phyloP scores from a whole-genome alignment of 2,888 invertebrate genomes.

The Subacronicta megacephala region DNA sequence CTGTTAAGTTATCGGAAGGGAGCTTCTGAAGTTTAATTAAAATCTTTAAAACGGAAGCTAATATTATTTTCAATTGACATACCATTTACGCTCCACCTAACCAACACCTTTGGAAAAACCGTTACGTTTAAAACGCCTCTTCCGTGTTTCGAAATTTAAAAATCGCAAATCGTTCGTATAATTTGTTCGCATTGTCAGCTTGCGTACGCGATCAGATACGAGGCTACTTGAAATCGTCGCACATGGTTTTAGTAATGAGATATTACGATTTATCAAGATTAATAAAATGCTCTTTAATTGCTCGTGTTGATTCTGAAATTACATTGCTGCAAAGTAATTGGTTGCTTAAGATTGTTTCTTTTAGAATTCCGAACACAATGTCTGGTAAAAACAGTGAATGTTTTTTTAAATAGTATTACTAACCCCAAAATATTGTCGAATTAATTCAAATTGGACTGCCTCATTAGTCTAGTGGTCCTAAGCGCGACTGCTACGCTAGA shows the following conservation, averaged over 20 bases:
- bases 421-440: too few relatives aligned
- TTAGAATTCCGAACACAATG: too few relatives aligned
- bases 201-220: slow-evolving; percentile 65
- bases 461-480: too few relatives aligned
- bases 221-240: slow-evolving; percentile 50
- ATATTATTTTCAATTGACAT: slow-evolving; percentile 18
- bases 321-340: slow-evolving; percentile 8
- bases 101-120: slow-evolving; percentile 35
- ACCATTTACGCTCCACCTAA: slow-evolving; percentile 21
- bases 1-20: too few relatives aligned
- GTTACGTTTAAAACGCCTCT: slow-evolving; percentile 61
- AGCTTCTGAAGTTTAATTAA: too few relatives aligned
- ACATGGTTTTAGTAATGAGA: slow-evolving; percentile 53
- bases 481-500: too few relatives aligned
- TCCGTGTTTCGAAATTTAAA: slow-evolving; percentile 64
- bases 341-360: slow-evolving; percentile 2
- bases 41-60: too few relatives aligned
- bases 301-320: slow-evolving; percentile 47
- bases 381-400: too few relatives aligned
- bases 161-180: slow-evolving; percentile 57
- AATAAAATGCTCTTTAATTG: slow-evolving; percentile 46
- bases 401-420: too few relatives aligned
- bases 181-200: slow-evolving; percentile 75
- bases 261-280: slow-evolving; percentile 54
- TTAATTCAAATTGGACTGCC: too few relatives aligned